Percentiles rank a stretch among this genome's conserved stretches.
Evolutionary conservation across 2,797 vertebrate genomes (phyloP).

Genomic region (Microchirus variegatus): DNA sequence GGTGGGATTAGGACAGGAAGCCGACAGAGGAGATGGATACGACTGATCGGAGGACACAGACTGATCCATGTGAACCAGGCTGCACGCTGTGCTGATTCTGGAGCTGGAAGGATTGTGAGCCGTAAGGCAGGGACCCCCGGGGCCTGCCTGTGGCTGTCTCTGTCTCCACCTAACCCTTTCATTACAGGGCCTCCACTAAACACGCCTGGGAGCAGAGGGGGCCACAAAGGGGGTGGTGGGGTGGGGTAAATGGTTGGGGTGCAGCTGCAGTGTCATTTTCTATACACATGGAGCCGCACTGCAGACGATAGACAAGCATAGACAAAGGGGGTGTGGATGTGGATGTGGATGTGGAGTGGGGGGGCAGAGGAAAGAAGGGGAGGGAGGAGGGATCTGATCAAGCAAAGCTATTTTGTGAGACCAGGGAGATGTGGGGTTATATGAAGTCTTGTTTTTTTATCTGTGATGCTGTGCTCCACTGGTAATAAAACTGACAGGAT

Average conservation of each 20-base stretch:
- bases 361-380: constrained; percentile 3
- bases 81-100: constrained; percentile 76
- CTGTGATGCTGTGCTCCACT: constrained; percentile 80
- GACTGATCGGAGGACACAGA: constrained; percentile 63
- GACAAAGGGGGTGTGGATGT: constrained; percentile 46
- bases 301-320: constrained; percentile 63
- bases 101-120: constrained; percentile 71
- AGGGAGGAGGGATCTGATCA: constrained; percentile 74
- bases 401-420: constrained; percentile 83
- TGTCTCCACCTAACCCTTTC: constrained; percentile 74
- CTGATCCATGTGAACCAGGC: constrained; percentile 78
- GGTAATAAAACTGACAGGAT: constrained; percentile 88
- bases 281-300: constrained; percentile 61
- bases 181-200: constrained; percentile 79
- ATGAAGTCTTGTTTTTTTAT: constrained; percentile 87
- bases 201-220: constrained; percentile 57
- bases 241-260: background rate
- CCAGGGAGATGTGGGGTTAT: constrained; percentile 77
- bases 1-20: constrained; percentile 74
- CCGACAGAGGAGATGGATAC: constrained; percentile 71
- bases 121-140: constrained; percentile 66
- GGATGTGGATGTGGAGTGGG: constrained; percentile 21
- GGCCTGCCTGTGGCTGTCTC: constrained; percentile 77
- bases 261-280: constrained; percentile 68
- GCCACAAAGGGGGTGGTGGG: constrained; percentile 34